These are phyloP conservation scores for Tenthredo amoena DNA, from an alignment of 2,888 invertebrate species.

Conservation along the genomic window DNA sequence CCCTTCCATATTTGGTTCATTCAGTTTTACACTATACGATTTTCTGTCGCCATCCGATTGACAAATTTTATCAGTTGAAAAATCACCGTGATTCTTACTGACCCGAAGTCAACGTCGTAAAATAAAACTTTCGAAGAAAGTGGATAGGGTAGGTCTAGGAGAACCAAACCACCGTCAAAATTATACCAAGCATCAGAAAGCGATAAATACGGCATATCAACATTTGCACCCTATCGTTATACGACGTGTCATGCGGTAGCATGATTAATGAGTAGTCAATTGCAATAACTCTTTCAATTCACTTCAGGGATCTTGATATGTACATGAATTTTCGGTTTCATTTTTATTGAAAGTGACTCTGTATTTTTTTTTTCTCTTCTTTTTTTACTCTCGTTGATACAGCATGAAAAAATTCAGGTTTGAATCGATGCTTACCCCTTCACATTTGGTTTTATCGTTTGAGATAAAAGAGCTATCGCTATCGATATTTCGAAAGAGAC, in stretches of 20 bases:
- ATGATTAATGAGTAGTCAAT: not conserved
- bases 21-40: slow-evolving; percentile 8
- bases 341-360: not conserved
- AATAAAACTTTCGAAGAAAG: not conserved
- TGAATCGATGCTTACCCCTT: not conserved
- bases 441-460: not conserved
- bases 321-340: not conserved
- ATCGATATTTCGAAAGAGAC: not conserved
- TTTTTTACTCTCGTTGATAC: not conserved
- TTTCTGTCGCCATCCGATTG: not conserved
- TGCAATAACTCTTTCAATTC: not conserved
- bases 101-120: not conserved
- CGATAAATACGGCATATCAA: not conserved
- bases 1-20: not conserved
- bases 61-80: not conserved
- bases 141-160: not conserved
- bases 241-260: not conserved
- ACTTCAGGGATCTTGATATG: not conserved
- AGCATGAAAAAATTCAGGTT: not conserved
- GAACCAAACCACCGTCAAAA: not conserved
- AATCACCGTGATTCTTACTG: not conserved
- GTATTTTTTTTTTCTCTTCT: not conserved
- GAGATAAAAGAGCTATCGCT: not conserved
- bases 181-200: not conserved
- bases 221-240: not conserved